Percentiles rank a stretch among this genome's conserved stretches.
phyloP scores from a whole-genome alignment of 1,140 invertebrate species.

The Semibalanus balanoides region DNA sequence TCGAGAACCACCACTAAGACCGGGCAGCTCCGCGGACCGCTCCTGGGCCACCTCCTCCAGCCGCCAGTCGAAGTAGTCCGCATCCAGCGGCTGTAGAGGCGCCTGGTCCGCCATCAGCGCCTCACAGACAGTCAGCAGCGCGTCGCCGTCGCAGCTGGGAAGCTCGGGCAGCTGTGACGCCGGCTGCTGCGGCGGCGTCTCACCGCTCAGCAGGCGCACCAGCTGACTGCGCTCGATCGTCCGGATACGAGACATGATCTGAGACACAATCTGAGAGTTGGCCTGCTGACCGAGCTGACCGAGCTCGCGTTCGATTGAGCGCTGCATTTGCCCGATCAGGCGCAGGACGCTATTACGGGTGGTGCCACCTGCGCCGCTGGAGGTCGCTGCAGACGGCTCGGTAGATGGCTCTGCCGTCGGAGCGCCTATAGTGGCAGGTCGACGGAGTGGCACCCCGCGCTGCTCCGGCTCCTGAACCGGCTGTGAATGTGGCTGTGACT shows the following conservation, averaged over 20 bases:
- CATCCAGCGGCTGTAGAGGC: slow-evolving; percentile 1
- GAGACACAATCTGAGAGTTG: not conserved
- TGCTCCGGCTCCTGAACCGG: not conserved
- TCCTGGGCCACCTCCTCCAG: slow-evolving; percentile 11
- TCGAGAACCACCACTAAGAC: not conserved
- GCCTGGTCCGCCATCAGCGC: not conserved
- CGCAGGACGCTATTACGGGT: not conserved
- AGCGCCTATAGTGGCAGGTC: not conserved
- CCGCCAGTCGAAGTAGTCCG: slow-evolving; percentile 21
- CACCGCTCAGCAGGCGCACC: not conserved
- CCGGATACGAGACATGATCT: not conserved
- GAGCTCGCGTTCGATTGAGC: not conserved
- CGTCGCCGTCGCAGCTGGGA: not conserved
- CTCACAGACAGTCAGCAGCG: not conserved
- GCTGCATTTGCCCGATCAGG: not conserved
- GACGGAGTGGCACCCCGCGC: not conserved
- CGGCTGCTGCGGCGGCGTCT: not conserved
- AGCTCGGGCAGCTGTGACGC: not conserved
- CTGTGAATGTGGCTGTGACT: too few species aligned
- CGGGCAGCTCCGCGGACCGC: not conserved
- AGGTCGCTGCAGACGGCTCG: not conserved
- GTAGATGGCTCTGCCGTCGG: not conserved
- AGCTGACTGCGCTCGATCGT: not conserved
- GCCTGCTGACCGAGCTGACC: not conserved
- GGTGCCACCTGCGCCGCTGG: not conserved